Base-by-base conservation (phyloP, 2,888 invertebrate species). In the Hermodice carunculata region DNA sequence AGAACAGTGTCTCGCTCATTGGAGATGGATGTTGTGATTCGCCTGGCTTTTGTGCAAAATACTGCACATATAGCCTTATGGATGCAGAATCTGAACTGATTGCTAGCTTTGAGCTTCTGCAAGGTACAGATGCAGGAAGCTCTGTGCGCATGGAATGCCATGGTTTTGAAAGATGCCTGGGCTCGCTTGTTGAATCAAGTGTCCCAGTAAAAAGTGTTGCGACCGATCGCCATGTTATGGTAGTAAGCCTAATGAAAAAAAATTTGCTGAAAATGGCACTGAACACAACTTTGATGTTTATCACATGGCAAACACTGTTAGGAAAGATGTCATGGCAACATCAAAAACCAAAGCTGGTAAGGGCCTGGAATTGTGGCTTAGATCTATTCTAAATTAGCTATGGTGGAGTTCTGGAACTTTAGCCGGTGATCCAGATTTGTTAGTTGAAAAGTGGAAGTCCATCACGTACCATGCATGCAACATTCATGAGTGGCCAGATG, bases 21-120 rank as follows among this genome's bases (percentile, higher is more conserved):
- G 46, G 46, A 46, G 46, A 46, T 46, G 46, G 46, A 19, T 28
- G 46, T 19, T 46, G n/a, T 17, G n/a, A 46, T 19, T 46, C 46
- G 11, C 46, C 46, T 26, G 46, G 46, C 46, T 46, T 17, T 19
- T 46, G 46, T 46, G 19, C 46, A 22, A 46, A 46, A 22, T 19
- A 46, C 3, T 46, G 46, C 22, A 44, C 44, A 8, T 44, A 44
- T 17, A 44, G 44, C 3, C 44, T 44, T 8, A 44, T 44, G 44
- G 22, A 44, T 44, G 3, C 44, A 8, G 3, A 44, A 24, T 1
- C 44, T 14, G 44, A 44, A 44, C 44, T 44, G 14, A 17, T 11
- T 24, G 44, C 44, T 17, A 17, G 44, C 6, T 44, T 44, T 17
- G 5, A 44, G 17, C 3, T 44, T 8, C 44, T 24, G n/a, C 22